Conservation (phyloP, 2,113 vertebrate genomes). For the Trogon surrucura region DNA sequence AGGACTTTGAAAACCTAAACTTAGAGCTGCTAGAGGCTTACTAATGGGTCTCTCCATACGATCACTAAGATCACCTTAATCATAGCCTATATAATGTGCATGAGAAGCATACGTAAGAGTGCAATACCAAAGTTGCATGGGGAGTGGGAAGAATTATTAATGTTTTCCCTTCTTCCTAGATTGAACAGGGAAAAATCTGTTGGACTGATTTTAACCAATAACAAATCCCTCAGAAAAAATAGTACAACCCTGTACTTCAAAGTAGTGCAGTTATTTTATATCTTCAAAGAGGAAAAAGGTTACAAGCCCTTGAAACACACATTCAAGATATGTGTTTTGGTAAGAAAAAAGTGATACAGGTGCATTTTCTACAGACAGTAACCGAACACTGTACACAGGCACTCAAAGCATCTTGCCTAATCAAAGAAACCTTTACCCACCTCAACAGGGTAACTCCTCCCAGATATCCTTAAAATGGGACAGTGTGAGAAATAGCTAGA, state of each 20-base stretch:
- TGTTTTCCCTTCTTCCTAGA: neutral
- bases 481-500: slow-evolving; percentile 94
- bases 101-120: rapidly evolving
- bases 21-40: neutral
- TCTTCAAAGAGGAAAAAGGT: neutral
- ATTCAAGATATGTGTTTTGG: neutral
- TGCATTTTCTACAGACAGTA: neutral
- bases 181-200: neutral
- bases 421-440: slow-evolving; percentile 65
- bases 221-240: neutral
- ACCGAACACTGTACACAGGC: rapidly evolving
- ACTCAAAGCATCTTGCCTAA: neutral
- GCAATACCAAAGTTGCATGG: neutral
- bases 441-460: slow-evolving; percentile 94
- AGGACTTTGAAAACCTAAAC: neutral
- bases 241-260: neutral
- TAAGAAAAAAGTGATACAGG: neutral
- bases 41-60: neutral
- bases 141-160: neutral
- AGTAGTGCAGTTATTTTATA: neutral
- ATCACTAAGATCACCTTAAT: neutral
- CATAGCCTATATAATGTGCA: rapidly evolving
- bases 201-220: neutral
- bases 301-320: neutral
- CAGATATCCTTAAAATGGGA: slow-evolving; percentile 91